Conservation (phyloP, 1,140 invertebrate genomes). For the Zeugodacus cucurbitae region DNA sequence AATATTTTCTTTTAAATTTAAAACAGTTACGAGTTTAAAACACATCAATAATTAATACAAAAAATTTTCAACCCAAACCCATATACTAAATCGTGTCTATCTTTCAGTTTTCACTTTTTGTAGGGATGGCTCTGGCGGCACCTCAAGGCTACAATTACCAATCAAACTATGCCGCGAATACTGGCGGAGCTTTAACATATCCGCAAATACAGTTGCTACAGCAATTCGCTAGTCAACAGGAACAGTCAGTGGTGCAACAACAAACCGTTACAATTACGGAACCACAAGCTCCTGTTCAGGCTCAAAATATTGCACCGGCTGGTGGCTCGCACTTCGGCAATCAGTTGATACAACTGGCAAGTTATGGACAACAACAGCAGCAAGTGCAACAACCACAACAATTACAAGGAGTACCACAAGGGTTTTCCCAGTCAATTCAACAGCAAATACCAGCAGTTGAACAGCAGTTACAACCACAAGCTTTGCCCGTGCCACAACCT, state of each 20-base stretch:
- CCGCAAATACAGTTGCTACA: background rate
- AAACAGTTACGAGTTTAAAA: too few species aligned
- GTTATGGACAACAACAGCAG: background rate
- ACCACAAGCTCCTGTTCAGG: background rate
- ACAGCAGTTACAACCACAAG: background rate
- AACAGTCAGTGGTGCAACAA: background rate
- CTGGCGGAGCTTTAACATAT: background rate
- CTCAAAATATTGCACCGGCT: background rate
- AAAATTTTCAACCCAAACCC: background rate
- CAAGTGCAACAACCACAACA: background rate
- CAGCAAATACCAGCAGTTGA: background rate
- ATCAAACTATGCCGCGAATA: background rate
- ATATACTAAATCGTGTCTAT: background rate
- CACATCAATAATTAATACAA: too few species aligned
- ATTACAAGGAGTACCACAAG: background rate
- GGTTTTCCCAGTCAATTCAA: background rate
- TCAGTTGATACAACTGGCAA: background rate
- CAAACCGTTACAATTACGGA: background rate
- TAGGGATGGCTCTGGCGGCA: conserved; percentile 1
- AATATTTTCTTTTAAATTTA: too few species aligned
- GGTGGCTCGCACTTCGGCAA: background rate
- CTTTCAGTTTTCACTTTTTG: conserved; percentile 31
- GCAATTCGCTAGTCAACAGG: background rate
- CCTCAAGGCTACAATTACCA: conserved; percentile 44
- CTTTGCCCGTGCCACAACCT: background rate